Base-by-base conservation (phyloP, 2,888 invertebrate species). In the Diachrysia chrysitis region DNA sequence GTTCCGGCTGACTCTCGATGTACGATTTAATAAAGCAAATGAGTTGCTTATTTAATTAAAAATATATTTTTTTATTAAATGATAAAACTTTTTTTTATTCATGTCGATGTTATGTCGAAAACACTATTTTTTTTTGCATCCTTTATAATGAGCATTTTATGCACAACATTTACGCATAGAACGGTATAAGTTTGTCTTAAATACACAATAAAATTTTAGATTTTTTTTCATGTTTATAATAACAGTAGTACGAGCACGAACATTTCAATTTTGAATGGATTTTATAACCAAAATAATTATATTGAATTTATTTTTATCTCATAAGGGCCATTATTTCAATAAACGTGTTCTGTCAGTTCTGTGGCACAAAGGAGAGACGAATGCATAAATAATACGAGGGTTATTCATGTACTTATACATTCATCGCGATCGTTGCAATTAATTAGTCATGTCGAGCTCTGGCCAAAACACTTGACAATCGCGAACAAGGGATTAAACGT, bases 381-480 rank as follows among this genome's bases (percentile, higher is more conserved):
- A 48, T 63, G 21, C 21, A 63, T 61, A 58, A 35, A 51, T 61
- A 57, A 32, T 17, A 56, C 25, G 21, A 58, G 21, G 25, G 29
- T 16, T 17, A 10, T 14, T 53, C 4, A 10, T 42, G 46, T 54
- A 62, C 29, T 55, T 62, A 62, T 42, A 25, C 42, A 62, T 62
- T 61, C 54, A 56, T 35, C n/a, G n/a, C n/a, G n/a, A n/a, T n/a
- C 25, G 42, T 55, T n/a, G 42, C 25, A 35, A 64, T 37, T 10
- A 51, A 55, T 29, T 19, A 58, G 37, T 57, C 7, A 17, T 37
- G 14, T 37, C 4, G 51, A 58, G 7, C 37, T 16, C 2, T 37
- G 4, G n/a, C 19, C 9, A 61, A 35, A 65, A 55, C 42, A 23
- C 21, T 17, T 6, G 19, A 12, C 23, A 12, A 56, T 2, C 21